Percentiles rank a stretch among this genome's conserved stretches.
phyloP scores from a whole-genome alignment of 2,888 invertebrate genomes.

The Rosalia funebris region DNA sequence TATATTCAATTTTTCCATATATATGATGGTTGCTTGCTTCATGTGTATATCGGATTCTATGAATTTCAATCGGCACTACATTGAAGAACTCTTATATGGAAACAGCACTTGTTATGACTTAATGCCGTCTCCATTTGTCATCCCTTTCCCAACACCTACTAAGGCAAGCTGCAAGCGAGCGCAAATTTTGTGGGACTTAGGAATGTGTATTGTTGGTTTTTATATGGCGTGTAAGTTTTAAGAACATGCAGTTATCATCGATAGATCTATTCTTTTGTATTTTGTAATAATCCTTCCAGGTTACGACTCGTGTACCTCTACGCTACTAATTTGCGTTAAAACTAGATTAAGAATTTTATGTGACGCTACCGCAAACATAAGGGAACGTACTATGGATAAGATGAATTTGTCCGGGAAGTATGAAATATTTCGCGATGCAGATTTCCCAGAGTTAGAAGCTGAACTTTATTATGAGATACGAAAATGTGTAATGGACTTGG shows the following conservation, averaged over 20 bases:
- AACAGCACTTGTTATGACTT: constrained; percentile 10
- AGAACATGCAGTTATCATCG: too few species aligned
- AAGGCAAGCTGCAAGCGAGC: constrained; percentile 4
- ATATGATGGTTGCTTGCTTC: constrained; percentile 1
- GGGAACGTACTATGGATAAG: constrained; percentile 4
- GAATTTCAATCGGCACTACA: constrained; percentile 2
- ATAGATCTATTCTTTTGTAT: too few species aligned
- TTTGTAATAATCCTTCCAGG: too few species aligned
- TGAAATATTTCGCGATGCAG: constrained; percentile 14
- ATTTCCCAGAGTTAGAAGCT: constrained; percentile 15
- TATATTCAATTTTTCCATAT: background rate
- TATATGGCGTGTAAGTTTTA: too few species aligned
- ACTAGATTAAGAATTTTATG: constrained; percentile 1
- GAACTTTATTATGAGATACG: constrained; percentile 12
- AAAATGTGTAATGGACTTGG: constrained; percentile 9
- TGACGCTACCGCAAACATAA: constrained; percentile 6
- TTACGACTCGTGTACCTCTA: background rate
- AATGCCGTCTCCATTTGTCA: constrained; percentile 1
- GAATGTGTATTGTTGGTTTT: too few species aligned
- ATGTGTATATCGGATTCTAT: background rate
- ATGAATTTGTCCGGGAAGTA: background rate
- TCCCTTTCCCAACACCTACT: constrained; percentile 11
- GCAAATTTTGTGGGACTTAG: too few species aligned
- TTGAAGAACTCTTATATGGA: constrained; percentile 3
- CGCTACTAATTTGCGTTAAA: constrained; percentile 7